These are phyloP conservation scores for Hassar affinis DNA, from an alignment of 2,113 vertebrate genomes.

Conservation along the genomic window DNA sequence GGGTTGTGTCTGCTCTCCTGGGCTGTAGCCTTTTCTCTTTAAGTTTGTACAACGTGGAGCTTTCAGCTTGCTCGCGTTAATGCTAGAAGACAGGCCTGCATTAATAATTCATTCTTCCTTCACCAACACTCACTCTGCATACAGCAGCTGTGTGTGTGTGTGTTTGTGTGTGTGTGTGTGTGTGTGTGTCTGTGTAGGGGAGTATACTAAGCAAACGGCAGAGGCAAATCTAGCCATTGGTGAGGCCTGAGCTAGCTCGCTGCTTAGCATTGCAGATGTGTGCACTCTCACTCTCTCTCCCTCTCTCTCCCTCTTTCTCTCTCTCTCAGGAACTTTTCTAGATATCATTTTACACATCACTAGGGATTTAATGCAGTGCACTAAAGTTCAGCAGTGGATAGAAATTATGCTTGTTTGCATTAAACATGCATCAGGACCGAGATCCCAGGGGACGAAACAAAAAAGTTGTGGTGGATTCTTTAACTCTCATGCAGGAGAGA, in stretches of 20 bases:
- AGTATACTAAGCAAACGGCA: constrained; percentile 47
- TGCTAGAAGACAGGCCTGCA: constrained; percentile 72
- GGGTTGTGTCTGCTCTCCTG: constrained; percentile 11
- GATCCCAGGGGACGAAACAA: constrained; percentile 8
- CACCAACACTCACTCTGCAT: constrained; percentile 66
- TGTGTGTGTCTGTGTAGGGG: constrained; percentile 45
- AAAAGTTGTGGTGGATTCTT: background rate
- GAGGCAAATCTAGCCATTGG: constrained; percentile 53
- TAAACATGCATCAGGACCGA: constrained; percentile 27
- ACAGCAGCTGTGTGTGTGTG: constrained; percentile 56
- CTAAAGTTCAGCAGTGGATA: constrained; percentile 41
- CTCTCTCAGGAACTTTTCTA: constrained; percentile 17
- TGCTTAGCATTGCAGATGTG: constrained; percentile 58
- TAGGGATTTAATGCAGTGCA: constrained; percentile 41
- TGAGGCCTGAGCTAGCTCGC: constrained; percentile 48
- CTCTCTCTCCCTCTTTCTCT: background rate
- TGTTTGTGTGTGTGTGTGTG: constrained; percentile 45
- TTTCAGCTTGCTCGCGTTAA: constrained; percentile 76
- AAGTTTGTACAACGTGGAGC: constrained; percentile 64
- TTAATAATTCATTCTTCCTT: constrained; percentile 78
- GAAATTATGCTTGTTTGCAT: constrained; percentile 28
- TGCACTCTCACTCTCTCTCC: constrained; percentile 28
- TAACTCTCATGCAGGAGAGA: background rate
- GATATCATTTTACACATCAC: constrained; percentile 49
- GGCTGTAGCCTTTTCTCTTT: constrained; percentile 48